These are phyloP conservation scores for Lipophrys pholis DNA, from an alignment of 2,113 vertebrate genomes.

Conservation along the genomic window DNA sequence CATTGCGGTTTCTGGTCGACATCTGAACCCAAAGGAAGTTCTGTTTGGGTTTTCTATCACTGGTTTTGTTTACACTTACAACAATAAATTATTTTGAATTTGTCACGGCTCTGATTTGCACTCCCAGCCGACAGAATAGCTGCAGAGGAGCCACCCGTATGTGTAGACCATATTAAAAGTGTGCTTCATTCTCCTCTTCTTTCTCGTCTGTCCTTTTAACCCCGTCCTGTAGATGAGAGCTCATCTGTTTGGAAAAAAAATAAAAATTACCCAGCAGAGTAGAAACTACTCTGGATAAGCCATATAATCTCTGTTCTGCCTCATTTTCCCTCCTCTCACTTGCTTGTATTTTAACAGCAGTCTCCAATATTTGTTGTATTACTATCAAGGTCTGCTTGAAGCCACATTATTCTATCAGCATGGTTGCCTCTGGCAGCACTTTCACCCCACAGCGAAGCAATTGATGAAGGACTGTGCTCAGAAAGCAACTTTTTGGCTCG, in stretches of 20 bases:
- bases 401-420: conserved; percentile 50
- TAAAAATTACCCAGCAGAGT: conserved; percentile 1
- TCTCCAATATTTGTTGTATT: conserved; percentile 34
- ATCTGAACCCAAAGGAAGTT: background rate
- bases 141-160: conserved; percentile 2
- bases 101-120: background rate
- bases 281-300: background rate
- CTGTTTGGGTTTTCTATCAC: background rate
- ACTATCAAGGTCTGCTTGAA: conserved; percentile 40
- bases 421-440: conserved; percentile 40
- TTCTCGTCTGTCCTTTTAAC: conserved; percentile 11
- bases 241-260: background rate
- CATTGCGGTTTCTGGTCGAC: background rate
- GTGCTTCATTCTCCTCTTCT: conserved; percentile 1
- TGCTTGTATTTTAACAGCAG: conserved; percentile 6
- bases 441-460: conserved; percentile 29
- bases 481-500: conserved; percentile 47
- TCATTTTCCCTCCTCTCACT: conserved; percentile 12
- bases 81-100: background rate
- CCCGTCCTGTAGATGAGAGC: background rate
- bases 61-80: background rate
- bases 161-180: conserved; percentile 1
- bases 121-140: background rate
- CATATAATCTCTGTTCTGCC: conserved; percentile 12
- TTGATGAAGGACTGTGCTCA: conserved; percentile 37